Evolutionary conservation across 1,140 invertebrate species (phyloP), one percentile per base, ranked within the genome.

Genomic region (Araneus ventricosus): DNA sequence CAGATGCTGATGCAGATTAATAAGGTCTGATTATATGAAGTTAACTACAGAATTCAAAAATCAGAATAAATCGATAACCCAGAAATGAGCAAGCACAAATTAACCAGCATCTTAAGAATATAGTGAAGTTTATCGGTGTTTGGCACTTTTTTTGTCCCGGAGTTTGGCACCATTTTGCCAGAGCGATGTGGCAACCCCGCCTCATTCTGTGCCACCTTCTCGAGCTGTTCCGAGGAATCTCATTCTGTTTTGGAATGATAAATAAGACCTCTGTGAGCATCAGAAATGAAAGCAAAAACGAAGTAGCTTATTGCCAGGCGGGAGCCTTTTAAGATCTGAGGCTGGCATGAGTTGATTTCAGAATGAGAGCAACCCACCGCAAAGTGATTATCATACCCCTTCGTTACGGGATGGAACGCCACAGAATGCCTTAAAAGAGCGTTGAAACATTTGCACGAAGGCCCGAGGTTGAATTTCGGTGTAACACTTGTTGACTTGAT

Each of bases 241-340:
- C 61, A 75, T 88, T 88, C 87, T 34, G 70, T 88, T 88, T 88
- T 39, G 39, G 61, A 70, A 41, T 70, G 87, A 75, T 88, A 88
- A 70, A 70, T 70, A 67, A 88, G 39, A 63, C 87, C 59, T 39
- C 87, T 52, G 14, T 45, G 80, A 30, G 27, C 17, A 52, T 52
- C 45, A 52, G 45, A 52, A 52, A 52, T 52, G 45, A 52, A 52
- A 52, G 45, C 27, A 34, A 37, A 79, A 63, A 63, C 59, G 45
- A 52, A 52, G 45, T 17, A 52, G 45, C 45, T 52, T 52, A 52
- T 52, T 52, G 45, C 45, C 45, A 2, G 27, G 14, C 17, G 30
- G 30, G 70, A 34, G 70, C 34, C 70, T 75, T 75, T 75, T 75
- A 37, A 17, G 20, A 37, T 75, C 70, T 37, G 27, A 75, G 27